Evolutionary conservation across 2,888 invertebrate genomes (phyloP), one percentile per base, ranked within the genome.

Genomic region (Sipha maydis): DNA sequence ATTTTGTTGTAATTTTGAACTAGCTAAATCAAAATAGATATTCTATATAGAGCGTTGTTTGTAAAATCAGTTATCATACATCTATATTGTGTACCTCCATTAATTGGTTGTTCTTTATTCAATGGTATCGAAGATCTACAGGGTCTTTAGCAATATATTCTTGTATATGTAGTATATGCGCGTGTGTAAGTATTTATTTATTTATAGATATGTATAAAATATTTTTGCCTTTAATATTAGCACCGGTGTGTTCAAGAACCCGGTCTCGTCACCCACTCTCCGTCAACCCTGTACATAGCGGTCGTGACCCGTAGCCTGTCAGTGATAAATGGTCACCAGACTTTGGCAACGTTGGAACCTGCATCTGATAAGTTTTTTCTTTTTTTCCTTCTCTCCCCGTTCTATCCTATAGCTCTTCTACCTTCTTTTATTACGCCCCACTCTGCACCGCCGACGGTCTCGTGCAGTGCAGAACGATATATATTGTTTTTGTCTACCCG

Each of bases 311-410:
- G 54, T 48, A 54, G 77, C 61, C 67, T 75, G 79, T 38, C 80
- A 76, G 82, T 88, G 88, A 82, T 88, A 88, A 88, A 82, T 88
- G 88, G 88, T 61, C 82, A 61, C 71, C 80, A 75, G 82, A 88
- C 88, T 88, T 88, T 82, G 88, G 88, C 80, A 88, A 88, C 80
- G 82, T 88, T 75, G 88, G 67, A 82, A 88, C 82, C 82, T 61
- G 82, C 88, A 88, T 88, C 82, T 82, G 88, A 88, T 88, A 82
- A 88, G 88, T 88, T 73, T 21, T 83, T 75, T 28, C n/a, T 56
- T 79, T 71, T 48, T 54, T 48, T 48, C 14, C 28, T 38, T 38
- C 31, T 61, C 34, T 38, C 34, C 75, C 28, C 56, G n/a, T 61
- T 56, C 19, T 28, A 31, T 17, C 21, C 56, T 56, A 34, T 4